Evolutionary conservation across 1,140 invertebrate genomes (phyloP), one percentile per base, ranked within the genome.

Genomic region (Pomacea maculata): DNA sequence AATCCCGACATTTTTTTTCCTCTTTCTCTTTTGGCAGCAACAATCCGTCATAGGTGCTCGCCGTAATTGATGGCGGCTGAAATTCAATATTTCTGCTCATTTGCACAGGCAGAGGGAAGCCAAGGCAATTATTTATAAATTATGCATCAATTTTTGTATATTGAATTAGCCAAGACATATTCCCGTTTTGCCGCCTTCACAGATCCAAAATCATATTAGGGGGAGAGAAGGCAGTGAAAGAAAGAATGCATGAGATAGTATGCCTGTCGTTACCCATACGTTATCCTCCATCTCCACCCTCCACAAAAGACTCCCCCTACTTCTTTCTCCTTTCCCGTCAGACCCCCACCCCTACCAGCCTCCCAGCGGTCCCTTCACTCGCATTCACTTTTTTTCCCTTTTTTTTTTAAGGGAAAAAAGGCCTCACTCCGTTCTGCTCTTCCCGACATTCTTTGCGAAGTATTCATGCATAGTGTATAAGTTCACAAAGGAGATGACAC

Each of bases 71-170:
- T 64, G 72, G 57, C 75, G 63, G 75, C 77, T 78, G 68, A 81
- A 81, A 81, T 77, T 78, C 80, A 81, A 81, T 81, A 81, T 77
- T 78, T 76, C 67, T 77, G 67, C 34, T 67, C 75, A n/a, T 77
- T 81, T 77, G 67, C 67, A 78, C 68, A 61, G 54, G 52, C 80
- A 65, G 63, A 57, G 61, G 57, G 65, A 68, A 64, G 75, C 75
- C 68, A 12, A 70, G 25, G 75, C 80, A 75, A 81, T 81, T 81
- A 78, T 78, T 81, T 73, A 78, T 81, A 81, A 81, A 81, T 81
- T 81, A 81, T 81, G 80, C 80, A 81, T 81, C 80, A 81, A 81
- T 81, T 81, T 81, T 81, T 81, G 80, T 77, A 75, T 81, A 81
- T 81, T 81, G 80, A 78, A 81, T 81, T 81, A 81, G 67, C 45